These are phyloP conservation scores for Rhodophaea formosa DNA, from an alignment of 2,888 invertebrate species.

Conservation along the genomic window DNA sequence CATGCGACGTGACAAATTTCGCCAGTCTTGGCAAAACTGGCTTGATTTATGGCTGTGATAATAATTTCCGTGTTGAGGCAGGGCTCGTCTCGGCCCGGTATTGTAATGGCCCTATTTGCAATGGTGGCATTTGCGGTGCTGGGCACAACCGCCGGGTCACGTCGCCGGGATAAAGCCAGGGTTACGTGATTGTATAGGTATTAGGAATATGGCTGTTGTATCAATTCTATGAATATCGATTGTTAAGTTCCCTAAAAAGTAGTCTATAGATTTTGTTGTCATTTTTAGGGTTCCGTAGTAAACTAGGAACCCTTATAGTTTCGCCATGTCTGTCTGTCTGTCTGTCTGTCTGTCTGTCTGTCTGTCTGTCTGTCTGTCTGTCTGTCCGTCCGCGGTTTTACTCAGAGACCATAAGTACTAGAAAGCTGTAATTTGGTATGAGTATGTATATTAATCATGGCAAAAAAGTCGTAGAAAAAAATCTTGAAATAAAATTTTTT, in stretches of 20 bases:
- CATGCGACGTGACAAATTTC: slow-evolving; percentile 44
- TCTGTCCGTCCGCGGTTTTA: no score
- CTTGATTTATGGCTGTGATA: slow-evolving; percentile 64
- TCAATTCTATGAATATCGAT: not conserved
- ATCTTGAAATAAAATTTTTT: no score
- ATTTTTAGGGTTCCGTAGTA: no score
- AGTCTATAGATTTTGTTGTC: not conserved
- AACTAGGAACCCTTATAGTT: no score
- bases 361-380: no score
- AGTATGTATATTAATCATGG: no score
- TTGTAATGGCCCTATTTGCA: slow-evolving; percentile 49
- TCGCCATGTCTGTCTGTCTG: no score
- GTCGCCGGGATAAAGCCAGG: slow-evolving; percentile 38
- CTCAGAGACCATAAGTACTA: no score
- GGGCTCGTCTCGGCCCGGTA: slow-evolving; percentile 50
- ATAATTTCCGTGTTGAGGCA: slow-evolving; percentile 72
- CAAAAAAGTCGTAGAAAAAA: no score
- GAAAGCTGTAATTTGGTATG: no score
- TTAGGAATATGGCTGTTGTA: not conserved
- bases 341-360: no score
- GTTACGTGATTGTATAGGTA: slow-evolving; percentile 35
- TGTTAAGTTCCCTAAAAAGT: not conserved
- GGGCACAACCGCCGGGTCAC: slow-evolving; percentile 40
- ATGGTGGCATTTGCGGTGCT: slow-evolving; percentile 46
- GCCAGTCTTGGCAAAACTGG: slow-evolving; percentile 46